These are phyloP conservation scores for Heteractis magnifica DNA, from an alignment of 92 coral and sea anemone genomes.

Conservation along the genomic window DNA sequence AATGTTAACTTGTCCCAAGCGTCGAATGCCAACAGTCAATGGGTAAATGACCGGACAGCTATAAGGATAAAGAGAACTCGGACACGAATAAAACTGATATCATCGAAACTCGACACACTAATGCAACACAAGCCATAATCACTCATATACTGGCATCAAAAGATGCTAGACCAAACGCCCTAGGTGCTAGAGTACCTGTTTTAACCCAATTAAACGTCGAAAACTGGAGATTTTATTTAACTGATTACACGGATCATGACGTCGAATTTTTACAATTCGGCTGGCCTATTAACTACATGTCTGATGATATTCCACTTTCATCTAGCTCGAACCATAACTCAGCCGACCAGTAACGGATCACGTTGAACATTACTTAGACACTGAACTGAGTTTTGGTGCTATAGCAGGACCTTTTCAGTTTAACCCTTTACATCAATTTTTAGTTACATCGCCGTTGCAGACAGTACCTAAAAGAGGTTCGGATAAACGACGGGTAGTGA, in stretches of 20 bases:
- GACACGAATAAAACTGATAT: neutral
- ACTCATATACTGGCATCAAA: constrained; percentile 29
- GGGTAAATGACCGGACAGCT: constrained; percentile 27
- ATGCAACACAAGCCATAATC: constrained; percentile 17
- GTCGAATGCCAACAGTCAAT: constrained; percentile 21
- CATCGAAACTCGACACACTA: too few relatives aligned
- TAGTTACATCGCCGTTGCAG: constrained; percentile 34
- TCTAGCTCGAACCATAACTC: too few relatives aligned
- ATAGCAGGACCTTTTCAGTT: constrained; percentile 36
- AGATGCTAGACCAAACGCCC: constrained; percentile 27
- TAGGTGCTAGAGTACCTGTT: too few relatives aligned
- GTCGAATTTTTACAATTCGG: too few relatives aligned
- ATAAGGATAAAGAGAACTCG: constrained; percentile 16
- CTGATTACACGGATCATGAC: too few relatives aligned
- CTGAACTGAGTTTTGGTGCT: constrained; percentile 40
- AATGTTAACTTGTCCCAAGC: constrained; percentile 35
- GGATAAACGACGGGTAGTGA: constrained; percentile 33
- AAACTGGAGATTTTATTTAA: too few relatives aligned
- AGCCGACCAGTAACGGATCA: too few relatives aligned
- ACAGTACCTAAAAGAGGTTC: constrained; percentile 38
- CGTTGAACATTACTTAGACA: constrained; percentile 36
- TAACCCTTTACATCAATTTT: constrained; percentile 27
- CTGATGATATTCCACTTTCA: too few relatives aligned
- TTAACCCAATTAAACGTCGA: too few relatives aligned
- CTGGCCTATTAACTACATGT: too few relatives aligned